Conservation (phyloP, 2,888 invertebrate species). For the Epinotia brunnichana region DNA sequence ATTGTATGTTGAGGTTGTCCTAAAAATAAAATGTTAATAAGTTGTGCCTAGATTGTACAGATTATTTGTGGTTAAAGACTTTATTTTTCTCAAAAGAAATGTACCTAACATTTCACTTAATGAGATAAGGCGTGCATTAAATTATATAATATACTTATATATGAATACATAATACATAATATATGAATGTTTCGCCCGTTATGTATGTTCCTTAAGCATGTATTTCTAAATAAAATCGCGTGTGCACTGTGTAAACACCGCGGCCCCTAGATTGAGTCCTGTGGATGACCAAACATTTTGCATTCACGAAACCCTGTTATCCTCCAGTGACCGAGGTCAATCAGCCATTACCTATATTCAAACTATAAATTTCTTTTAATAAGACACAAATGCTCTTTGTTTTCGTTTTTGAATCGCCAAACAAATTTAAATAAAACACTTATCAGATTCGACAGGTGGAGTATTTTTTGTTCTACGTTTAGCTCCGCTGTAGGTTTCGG, state of each 20-base stretch:
- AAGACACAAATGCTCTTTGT: conserved; percentile 81
- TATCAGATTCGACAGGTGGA: conserved; percentile 84
- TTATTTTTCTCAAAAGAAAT: too few species aligned
- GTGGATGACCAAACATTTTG: conserved; percentile 58
- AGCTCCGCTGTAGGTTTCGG: conserved; percentile 81
- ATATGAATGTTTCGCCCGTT: too few species aligned
- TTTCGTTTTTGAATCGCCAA: conserved; percentile 78
- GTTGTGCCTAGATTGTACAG: background rate
- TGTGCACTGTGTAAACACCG: background rate
- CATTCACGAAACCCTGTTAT: conserved; percentile 70
- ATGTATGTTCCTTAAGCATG: too few species aligned
- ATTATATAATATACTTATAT: too few species aligned
- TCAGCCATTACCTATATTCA: conserved; percentile 74
- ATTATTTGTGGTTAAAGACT: too few species aligned
- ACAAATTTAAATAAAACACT: conserved; percentile 83
- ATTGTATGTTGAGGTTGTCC: background rate
- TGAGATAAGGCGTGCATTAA: too few species aligned
- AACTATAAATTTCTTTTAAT: conserved; percentile 84
- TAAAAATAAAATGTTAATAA: conserved; percentile 6
- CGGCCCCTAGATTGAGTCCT: background rate
- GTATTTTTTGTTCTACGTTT: conserved; percentile 70
- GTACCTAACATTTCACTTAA: too few species aligned
- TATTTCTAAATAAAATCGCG: background rate
- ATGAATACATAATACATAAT: too few species aligned
- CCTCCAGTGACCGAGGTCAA: conserved; percentile 80